Evolutionary conservation across 2,888 invertebrate genomes (phyloP), one percentile per base, ranked within the genome.

Genomic region (Eupithecia insigniata): DNA sequence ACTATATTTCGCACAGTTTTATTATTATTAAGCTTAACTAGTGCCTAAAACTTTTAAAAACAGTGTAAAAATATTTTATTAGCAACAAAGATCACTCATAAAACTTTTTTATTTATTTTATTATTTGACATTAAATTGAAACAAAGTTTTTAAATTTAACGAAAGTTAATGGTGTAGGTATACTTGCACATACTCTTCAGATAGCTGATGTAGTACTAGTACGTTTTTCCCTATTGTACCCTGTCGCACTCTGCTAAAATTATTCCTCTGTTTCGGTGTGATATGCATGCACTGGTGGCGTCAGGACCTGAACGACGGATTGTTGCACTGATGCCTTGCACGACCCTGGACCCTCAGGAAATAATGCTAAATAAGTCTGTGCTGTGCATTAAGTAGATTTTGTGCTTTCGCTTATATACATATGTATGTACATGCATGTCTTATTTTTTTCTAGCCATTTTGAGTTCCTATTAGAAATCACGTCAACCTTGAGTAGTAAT

Each of bases 261-360:
- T 81, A 84, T 75, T 80, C 82, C 80, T 84, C 83, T 89, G 85
- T 89, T 92, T 89, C 88, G 88, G 86, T 92, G 91, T 92, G 90
- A 87, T 87, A 86, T 91, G 93, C 93, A 92, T 92, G 92, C 92
- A 84, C 87, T 88, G 89, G 85, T 87, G 90, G 86, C 87, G 87
- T 83, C 92, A 93, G 93, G 93, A 93, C 89, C 89, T 93, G 88
- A 94, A 93, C 90, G 92, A 94, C 83, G 93, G 93, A 87, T 86
- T 93, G 83, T 90, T 93, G 87, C 93, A 92, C 90, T 93, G 89
- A 93, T 76, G 81, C 81, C 81, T 83, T 80, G 82, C 84, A 84
- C 81, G 77, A 69, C 80, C 82, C 76, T 79, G 82, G 83, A 81
- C 72, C 74, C 78, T 73, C 71, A 78, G 78, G 71, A 77, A 78